Conservation (phyloP, 2,797 vertebrate species). For the Menidia menidia region DNA sequence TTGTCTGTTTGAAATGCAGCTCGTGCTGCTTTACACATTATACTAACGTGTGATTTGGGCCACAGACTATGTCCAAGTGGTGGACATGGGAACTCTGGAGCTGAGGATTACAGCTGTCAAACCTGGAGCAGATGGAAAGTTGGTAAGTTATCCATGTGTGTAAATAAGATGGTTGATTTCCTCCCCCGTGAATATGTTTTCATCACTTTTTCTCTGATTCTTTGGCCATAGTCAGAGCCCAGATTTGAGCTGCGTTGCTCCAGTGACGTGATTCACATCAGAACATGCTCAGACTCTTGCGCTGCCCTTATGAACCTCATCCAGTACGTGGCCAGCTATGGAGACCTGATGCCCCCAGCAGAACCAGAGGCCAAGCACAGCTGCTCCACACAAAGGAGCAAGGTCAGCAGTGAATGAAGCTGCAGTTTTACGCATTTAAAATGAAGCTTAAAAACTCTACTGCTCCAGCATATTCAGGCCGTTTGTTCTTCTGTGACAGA, state of each 20-base stretch:
- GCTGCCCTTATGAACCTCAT: constrained; percentile 99
- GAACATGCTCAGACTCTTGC: constrained; percentile 96
- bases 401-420: constrained; percentile 78
- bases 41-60: constrained; percentile 24
- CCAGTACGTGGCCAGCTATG: constrained; percentile 96
- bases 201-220: background rate
- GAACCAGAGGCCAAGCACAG: constrained; percentile 82
- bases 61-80: constrained; percentile 96
- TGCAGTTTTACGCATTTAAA: background rate
- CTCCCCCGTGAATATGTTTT: background rate
- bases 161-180: background rate
- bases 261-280: constrained; percentile 94
- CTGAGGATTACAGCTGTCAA: constrained; percentile 93
- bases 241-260: constrained; percentile 96
- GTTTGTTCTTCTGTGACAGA: constrained; percentile 72
- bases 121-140: constrained; percentile 86
- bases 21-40: background rate
- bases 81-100: constrained; percentile 97
- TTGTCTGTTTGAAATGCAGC: constrained; percentile 3
- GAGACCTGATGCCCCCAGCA: constrained; percentile 88
- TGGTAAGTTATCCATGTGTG: constrained; percentile 78
- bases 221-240: constrained; percentile 84
- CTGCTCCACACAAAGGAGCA: constrained; percentile 81
- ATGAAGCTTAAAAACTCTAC: background rate
- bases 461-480: constrained; percentile 4